Percentiles rank a stretch among this genome's conserved stretches.
Conservation (phyloP, 2,113 vertebrate species). For the Apus apus region DNA sequence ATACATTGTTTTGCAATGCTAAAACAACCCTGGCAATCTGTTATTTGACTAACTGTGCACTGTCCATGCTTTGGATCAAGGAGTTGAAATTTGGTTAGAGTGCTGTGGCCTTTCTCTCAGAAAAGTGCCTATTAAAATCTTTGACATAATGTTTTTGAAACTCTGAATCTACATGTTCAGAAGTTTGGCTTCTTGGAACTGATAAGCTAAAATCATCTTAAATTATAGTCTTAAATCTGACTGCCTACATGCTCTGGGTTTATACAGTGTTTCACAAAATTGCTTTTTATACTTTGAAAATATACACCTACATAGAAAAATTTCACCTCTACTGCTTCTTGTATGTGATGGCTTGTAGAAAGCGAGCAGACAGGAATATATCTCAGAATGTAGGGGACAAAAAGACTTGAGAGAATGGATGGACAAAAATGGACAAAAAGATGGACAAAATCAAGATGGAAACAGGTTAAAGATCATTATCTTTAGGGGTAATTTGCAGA, state of each 20-base stretch:
- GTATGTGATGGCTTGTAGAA: background rate
- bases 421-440: background rate
- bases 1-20: slow-evolving; percentile 31
- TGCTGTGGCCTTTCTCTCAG: background rate
- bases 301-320: accelerated
- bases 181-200: background rate
- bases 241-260: background rate
- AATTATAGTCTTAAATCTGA: background rate
- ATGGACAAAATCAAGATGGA: background rate
- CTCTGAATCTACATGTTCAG: background rate
- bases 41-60: background rate
- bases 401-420: background rate
- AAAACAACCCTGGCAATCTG: background rate
- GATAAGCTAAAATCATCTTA: background rate
- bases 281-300: background rate
- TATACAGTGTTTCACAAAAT: background rate
- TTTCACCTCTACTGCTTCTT: background rate
- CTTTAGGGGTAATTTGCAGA: background rate
- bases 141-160: background rate
- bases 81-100: background rate
- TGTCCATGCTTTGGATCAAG: background rate
- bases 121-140: background rate
- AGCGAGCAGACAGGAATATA: background rate
- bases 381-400: background rate
- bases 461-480: background rate